A percentile compares a stretch with the other conserved stretches of the same genome.
Conservation (phyloP, 2,888 invertebrate species). For the Pherbina coryleti region DNA sequence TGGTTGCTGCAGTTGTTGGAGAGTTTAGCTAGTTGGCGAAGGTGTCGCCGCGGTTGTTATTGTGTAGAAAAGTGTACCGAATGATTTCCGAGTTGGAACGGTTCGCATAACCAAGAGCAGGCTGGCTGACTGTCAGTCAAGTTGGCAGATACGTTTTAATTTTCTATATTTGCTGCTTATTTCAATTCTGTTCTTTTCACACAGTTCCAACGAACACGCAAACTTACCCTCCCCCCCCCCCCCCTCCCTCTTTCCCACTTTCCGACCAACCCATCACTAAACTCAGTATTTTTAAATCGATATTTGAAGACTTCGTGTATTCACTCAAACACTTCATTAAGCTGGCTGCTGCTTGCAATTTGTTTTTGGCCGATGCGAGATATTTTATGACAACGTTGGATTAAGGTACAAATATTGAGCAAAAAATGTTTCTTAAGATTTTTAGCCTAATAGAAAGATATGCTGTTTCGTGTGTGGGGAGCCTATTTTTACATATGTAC, state of each 20-base stretch:
- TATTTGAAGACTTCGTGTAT: background rate
- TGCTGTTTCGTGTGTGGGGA: too few species aligned
- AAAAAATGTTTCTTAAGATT: too few species aligned
- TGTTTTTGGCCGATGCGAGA: too few species aligned
- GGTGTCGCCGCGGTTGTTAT: background rate
- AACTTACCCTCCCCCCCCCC: background rate
- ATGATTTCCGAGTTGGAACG: constrained; percentile 18
- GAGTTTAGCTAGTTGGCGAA: background rate
- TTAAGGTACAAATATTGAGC: too few species aligned
- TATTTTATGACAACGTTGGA: too few species aligned
- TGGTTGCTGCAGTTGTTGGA: constrained; percentile 1
- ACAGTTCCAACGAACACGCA: background rate
- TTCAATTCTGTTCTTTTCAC: too few species aligned
- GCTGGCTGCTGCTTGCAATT: constrained; percentile 33
- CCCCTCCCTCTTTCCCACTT: too few species aligned
- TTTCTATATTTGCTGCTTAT: too few species aligned
- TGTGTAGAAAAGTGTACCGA: background rate
- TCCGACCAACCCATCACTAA: too few species aligned
- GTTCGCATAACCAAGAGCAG: constrained; percentile 21
- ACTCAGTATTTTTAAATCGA: background rate
- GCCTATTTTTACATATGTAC: too few species aligned
- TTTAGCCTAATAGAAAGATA: too few species aligned
- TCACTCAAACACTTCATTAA: constrained; percentile 14
- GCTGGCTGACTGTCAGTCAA: background rate
- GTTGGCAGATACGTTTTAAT: too few species aligned